Percentiles rank a stretch among this genome's conserved stretches.
phyloP scores from a whole-genome alignment of 2,888 invertebrate genomes.

The Endomychus coccineus region DNA sequence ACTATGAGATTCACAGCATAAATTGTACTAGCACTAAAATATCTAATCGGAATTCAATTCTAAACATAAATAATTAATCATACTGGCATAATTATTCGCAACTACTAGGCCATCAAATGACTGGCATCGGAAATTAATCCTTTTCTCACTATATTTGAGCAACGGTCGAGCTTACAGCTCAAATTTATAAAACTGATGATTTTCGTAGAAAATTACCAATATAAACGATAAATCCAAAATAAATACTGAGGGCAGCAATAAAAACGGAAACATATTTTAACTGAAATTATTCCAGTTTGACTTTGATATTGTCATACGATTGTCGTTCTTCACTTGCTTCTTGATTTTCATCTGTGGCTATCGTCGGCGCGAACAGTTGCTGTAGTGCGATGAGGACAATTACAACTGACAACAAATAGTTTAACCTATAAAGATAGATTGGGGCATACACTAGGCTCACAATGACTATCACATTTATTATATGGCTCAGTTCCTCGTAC shows the following conservation, averaged over 20 bases:
- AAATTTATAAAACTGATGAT: no score
- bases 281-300: conserved; percentile 28
- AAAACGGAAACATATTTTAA: neutral
- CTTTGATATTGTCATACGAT: conserved; percentile 24
- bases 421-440: conserved; percentile 53
- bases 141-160: no score
- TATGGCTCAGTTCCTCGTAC: conserved; percentile 43
- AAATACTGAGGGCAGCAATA: neutral
- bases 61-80: no score
- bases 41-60: no score
- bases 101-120: no score
- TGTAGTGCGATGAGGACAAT: conserved; percentile 52
- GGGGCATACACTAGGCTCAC: conserved; percentile 53
- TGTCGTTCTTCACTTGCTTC: conserved; percentile 17
- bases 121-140: no score
- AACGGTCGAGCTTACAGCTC: no score
- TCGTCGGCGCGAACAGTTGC: conserved; percentile 45
- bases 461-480: conserved; percentile 50
- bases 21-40: no score
- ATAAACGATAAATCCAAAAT: no score
- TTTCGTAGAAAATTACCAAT: no score
- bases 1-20: no score
- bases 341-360: conserved; percentile 46
- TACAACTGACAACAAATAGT: conserved; percentile 51
- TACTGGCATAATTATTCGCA: no score